Percentiles rank a stretch among this genome's conserved stretches.
Conservation (phyloP, 2,888 invertebrate genomes). For the Therioaphis trifolii region DNA sequence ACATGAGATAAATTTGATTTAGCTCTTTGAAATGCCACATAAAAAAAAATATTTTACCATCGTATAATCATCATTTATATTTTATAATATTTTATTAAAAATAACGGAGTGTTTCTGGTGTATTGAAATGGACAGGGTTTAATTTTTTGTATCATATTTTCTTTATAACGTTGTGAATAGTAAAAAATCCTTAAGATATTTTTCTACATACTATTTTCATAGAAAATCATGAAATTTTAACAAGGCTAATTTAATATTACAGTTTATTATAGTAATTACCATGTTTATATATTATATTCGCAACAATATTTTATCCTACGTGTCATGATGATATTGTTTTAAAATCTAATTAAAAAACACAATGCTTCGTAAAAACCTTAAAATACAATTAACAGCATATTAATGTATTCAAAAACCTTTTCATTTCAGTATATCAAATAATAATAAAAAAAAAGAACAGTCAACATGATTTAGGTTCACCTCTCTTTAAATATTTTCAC, state of each 20-base stretch:
- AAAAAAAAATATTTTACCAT: too few species aligned
- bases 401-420: not conserved
- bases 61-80: too few species aligned
- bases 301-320: not conserved
- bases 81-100: too few species aligned
- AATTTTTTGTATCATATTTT: too few species aligned
- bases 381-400: not conserved
- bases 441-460: not conserved
- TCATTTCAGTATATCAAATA: constrained; percentile 1
- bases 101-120: too few species aligned
- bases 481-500: not conserved
- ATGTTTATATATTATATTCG: not conserved
- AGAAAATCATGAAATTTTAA: too few species aligned
- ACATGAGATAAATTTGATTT: too few species aligned
- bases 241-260: not conserved
- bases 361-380: not conserved
- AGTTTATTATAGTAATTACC: not conserved
- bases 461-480: not conserved
- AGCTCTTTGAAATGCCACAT: too few species aligned
- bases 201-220: too few species aligned
- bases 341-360: not conserved
- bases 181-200: too few species aligned
- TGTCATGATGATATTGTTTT: not conserved
- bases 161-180: too few species aligned
- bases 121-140: too few species aligned